A percentile compares a stretch with the other conserved stretches of the same genome.
Conservation (phyloP, 1,140 invertebrate species). For the Cyphomyrmex costatus region DNA sequence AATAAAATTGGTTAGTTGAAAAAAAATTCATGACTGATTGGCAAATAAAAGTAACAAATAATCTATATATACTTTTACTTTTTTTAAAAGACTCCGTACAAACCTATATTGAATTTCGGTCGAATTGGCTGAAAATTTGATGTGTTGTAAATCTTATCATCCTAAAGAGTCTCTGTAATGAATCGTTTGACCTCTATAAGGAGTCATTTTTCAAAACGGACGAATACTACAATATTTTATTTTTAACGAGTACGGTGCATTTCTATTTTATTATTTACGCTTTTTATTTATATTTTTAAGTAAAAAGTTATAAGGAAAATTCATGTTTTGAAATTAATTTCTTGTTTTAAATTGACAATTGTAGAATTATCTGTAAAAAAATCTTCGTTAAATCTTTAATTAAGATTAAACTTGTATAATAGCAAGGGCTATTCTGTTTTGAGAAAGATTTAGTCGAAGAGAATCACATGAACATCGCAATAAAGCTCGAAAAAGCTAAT, state of each 20-base stretch:
- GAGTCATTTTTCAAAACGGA: too few relatives aligned
- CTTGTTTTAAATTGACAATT: not conserved
- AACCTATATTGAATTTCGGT: too few relatives aligned
- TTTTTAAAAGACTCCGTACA: too few relatives aligned
- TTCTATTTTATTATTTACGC: too few relatives aligned
- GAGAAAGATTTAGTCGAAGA: slow-evolving; percentile 10
- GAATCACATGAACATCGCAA: not conserved
- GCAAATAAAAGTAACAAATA: slow-evolving; percentile 12
- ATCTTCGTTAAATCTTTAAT: not conserved
- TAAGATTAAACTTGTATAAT: not conserved
- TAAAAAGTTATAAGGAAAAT: too few relatives aligned
- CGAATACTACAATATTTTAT: too few relatives aligned
- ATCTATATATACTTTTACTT: not conserved
- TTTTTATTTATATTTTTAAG: too few relatives aligned
- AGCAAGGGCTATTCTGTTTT: not conserved
- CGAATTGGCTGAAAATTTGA: too few relatives aligned
- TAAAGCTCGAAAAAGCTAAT: slow-evolving; percentile 20
- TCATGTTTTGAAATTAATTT: not conserved
- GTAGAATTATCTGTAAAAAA: not conserved
- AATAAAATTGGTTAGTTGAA: not conserved
- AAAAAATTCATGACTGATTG: not conserved
- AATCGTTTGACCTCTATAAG: too few relatives aligned
- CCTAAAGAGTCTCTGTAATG: too few relatives aligned
- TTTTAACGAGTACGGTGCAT: too few relatives aligned
- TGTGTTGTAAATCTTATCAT: too few relatives aligned